Evolutionary conservation across 2,888 invertebrate species (phyloP).

Genomic region (Axea sp.): DNA sequence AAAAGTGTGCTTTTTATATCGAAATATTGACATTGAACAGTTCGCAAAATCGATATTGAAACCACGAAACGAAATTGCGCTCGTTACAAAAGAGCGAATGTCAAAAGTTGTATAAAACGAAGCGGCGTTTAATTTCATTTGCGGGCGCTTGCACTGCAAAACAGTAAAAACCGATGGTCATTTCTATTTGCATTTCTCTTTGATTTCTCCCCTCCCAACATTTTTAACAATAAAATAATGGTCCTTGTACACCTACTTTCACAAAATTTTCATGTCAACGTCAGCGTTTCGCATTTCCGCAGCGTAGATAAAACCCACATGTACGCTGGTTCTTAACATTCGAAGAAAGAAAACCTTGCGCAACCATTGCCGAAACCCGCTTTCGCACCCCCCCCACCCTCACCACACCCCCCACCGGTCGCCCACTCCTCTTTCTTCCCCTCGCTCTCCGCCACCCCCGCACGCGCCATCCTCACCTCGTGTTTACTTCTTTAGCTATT

Average conservation of each 20-base stretch:
- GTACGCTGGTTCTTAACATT: conserved; percentile 50
- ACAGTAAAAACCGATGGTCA: neutral
- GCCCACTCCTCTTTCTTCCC: no score
- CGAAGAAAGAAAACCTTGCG: conserved; percentile 24
- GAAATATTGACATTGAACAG: no score
- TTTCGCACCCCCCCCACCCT: no score
- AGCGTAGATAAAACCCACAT: conserved; percentile 31
- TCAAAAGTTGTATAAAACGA: conserved; percentile 23
- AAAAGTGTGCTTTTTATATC: neutral
- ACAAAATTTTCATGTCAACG: conserved; percentile 21
- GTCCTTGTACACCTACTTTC: conserved; percentile 26
- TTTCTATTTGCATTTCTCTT: conserved; percentile 1
- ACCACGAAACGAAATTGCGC: no score
- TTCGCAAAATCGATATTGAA: neutral
- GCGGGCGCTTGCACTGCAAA: conserved; percentile 10
- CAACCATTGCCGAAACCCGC: no score
- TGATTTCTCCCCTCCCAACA: neutral
- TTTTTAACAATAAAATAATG: conserved; percentile 3
- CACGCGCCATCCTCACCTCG: no score
- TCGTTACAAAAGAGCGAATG: no score
- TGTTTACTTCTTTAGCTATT: no score
- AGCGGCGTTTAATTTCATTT: conserved; percentile 9
- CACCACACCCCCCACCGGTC: no score
- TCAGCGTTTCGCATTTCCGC: conserved; percentile 36
- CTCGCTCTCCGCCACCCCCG: no score